phyloP scores from a whole-genome alignment of 2,888 invertebrate species.

The Drosophila borborema region DNA sequence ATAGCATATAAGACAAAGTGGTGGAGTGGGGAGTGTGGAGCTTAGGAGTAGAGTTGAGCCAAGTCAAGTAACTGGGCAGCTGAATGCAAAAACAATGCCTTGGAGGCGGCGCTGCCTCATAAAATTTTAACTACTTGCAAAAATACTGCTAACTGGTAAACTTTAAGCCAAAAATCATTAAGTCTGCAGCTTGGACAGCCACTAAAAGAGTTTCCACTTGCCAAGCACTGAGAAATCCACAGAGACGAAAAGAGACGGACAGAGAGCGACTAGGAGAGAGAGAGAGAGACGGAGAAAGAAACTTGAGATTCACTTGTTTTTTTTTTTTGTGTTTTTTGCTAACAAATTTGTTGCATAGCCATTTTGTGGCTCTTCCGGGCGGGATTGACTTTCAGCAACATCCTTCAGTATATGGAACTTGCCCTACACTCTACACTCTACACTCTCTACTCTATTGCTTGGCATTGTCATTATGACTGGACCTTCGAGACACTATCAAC shows the following conservation, averaged over 20 bases:
- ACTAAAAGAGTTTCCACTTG: constrained; percentile 45
- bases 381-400: constrained; percentile 31
- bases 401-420: not conserved
- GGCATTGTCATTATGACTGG: constrained; percentile 72
- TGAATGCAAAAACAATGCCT: constrained; percentile 69
- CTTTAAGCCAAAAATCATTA: constrained; percentile 81
- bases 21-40: not conserved
- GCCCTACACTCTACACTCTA: not conserved
- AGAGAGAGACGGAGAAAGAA: not conserved
- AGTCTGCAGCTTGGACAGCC: constrained; percentile 65
- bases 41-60: constrained; percentile 18
- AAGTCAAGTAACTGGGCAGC: constrained; percentile 39
- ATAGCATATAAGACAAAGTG: constrained; percentile 59
- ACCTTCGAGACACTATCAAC: constrained; percentile 55
- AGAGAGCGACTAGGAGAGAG: too few species aligned
- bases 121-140: constrained; percentile 80
- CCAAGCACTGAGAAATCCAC: not conserved
- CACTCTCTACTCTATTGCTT: constrained; percentile 7
- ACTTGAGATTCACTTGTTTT: constrained; percentile 39
- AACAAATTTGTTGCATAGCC: constrained; percentile 71
- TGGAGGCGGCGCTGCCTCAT: constrained; percentile 56
- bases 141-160: constrained; percentile 80
- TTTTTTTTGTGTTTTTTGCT: constrained; percentile 53
- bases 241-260: not conserved
- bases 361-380: constrained; percentile 63